Base-by-base conservation (phyloP, 2,888 invertebrate species). In the Parnassius apollo region DNA sequence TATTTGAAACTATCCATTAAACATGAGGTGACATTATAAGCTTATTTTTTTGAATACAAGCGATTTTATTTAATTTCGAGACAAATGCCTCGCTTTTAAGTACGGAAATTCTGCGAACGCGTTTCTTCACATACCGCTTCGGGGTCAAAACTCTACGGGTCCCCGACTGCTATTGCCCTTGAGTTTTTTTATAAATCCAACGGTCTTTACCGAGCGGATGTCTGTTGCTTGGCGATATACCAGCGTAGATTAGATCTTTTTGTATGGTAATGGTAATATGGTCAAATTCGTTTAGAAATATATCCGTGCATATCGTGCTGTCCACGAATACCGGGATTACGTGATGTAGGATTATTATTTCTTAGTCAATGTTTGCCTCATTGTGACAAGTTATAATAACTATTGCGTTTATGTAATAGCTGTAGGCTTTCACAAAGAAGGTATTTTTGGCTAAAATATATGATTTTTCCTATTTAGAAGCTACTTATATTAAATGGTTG, bases 61-160 rank as follows among this genome's bases (percentile, higher is more conserved):
- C 62, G 49, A 62, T 58, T 58, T 62, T 12, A 53, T 44, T 58
- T 12, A 49, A 44, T 49, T 54, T 42, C 49, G 9, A 35, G 42
- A 12, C 44, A 25, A 49, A 54, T 62, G 54, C 62, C 57, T 54
- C 49, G 13, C 25, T 35, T 60, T 62, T 69, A 69, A 64, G 71
- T 69, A 67, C 48, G 69, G 71, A 72, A 69, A 69, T 77, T 72
- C 72, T 68, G 62, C 65, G 70, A 72, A 66, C 73, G 64, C 65
- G 73, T 68, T 68, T 71, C 70, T 71, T 69, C 52, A 48, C 61
- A 52, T 52, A 51, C 50, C 65, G 64, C 69, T 76, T 72, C 71
- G 84, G 82, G 90, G 86, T 89, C 90, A 90, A 91, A 82, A 88
- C 77, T 86, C 89, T 83, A 72, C 69, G 82, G 84, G 83, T 85